phyloP scores from a whole-genome alignment of 1,140 invertebrate species.

The Pachypeltis micranthus region DNA sequence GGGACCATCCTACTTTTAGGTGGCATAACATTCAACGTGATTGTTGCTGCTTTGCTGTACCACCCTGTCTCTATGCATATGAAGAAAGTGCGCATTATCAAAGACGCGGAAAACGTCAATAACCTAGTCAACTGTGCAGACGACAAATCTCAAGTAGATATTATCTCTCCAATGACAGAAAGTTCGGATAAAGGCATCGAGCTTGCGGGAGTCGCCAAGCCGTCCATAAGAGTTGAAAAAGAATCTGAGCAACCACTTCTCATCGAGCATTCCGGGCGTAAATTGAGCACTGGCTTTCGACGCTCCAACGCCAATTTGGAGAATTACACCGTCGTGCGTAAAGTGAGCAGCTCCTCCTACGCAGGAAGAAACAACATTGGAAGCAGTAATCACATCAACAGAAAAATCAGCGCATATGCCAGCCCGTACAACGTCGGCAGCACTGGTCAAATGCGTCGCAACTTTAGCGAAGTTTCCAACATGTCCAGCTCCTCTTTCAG shows the following conservation, averaged over 20 bases:
- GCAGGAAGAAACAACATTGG: constrained; percentile 41
- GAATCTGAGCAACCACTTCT: constrained; percentile 9
- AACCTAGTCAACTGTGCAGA: neutral
- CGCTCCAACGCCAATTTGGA: constrained; percentile 10
- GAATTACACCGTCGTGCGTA: neutral
- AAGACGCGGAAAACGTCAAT: constrained; percentile 7
- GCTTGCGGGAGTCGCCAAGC: neutral
- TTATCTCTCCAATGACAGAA: neutral
- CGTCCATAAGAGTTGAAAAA: neutral
- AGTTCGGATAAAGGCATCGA: constrained; percentile 5
- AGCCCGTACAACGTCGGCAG: constrained; percentile 22
- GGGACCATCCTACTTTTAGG: constrained; percentile 70
- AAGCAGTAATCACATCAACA: constrained; percentile 43
- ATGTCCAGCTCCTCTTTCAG: constrained; percentile 60
- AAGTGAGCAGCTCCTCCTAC: constrained; percentile 22
- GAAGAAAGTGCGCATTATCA: constrained; percentile 42
- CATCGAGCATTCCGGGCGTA: neutral
- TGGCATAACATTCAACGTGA: constrained; percentile 66
- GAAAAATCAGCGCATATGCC: constrained; percentile 33
- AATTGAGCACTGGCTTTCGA: neutral
- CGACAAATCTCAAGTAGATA: constrained; percentile 5
- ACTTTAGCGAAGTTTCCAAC: constrained; percentile 36
- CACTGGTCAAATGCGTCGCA: constrained; percentile 23
- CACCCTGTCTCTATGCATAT: constrained; percentile 70
- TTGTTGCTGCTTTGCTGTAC: constrained; percentile 70